Conservation (phyloP, 1,140 invertebrate genomes). For the Drosophila santomea region DNA sequence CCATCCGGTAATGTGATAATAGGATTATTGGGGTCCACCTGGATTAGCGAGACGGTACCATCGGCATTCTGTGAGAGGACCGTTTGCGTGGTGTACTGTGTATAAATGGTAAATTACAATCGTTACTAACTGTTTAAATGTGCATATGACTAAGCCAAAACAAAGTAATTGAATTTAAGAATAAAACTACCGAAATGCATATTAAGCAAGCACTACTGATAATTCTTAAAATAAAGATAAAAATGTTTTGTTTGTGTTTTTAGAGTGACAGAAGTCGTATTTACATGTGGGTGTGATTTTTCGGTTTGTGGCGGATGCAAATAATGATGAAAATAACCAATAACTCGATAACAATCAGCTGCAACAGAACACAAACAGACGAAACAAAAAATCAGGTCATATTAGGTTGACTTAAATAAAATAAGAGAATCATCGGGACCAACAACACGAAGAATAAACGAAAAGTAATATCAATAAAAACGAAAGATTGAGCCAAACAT, state of each 20-base stretch:
- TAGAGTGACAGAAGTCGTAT: slow-evolving; percentile 12
- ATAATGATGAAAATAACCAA: slow-evolving; percentile 37
- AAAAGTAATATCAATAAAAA: slow-evolving; percentile 7
- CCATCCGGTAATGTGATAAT: slow-evolving; percentile 98
- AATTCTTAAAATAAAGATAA: neutral
- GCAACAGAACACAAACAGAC: slow-evolving; percentile 39
- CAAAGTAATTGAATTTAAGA: neutral
- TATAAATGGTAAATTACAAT: neutral
- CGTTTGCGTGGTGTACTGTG: slow-evolving; percentile 93
- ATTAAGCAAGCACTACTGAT: slow-evolving; percentile 5
- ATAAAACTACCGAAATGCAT: slow-evolving; percentile 22
- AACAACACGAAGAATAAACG: slow-evolving; percentile 3
- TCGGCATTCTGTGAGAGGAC: slow-evolving; percentile 98
- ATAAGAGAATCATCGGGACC: neutral
- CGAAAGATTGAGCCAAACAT: slow-evolving; percentile 27
- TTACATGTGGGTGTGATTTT: slow-evolving; percentile 23
- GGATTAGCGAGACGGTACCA: slow-evolving; percentile 97
- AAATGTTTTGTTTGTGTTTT: slow-evolving; percentile 2
- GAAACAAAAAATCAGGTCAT: slow-evolving; percentile 9
- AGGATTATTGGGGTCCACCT: slow-evolving; percentile 97
- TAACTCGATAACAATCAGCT: slow-evolving; percentile 29
- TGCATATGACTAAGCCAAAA: neutral
- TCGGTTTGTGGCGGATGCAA: slow-evolving; percentile 32
- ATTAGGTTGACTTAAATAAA: slow-evolving; percentile 21
- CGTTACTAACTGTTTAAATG: too few relatives aligned